These are phyloP conservation scores for Heliconius hortense DNA, from an alignment of 2,888 invertebrate genomes.

Conservation along the genomic window DNA sequence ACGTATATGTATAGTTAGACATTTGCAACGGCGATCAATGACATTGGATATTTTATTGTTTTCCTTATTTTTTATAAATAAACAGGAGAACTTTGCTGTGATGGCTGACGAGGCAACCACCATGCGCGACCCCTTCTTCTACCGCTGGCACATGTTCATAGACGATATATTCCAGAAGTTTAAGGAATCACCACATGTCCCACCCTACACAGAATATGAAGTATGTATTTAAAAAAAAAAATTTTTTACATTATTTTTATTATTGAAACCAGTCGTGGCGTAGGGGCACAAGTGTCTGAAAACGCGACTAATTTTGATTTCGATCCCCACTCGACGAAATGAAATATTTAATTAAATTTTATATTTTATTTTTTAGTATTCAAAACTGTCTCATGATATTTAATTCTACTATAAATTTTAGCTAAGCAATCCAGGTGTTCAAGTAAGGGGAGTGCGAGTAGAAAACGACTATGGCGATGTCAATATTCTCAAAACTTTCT, in stretches of 20 bases:
- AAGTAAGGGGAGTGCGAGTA: constrained; percentile 74
- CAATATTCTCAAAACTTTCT: constrained; percentile 86
- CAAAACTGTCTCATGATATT: no score
- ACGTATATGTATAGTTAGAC: neutral
- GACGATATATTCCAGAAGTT: constrained; percentile 88
- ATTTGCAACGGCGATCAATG: neutral
- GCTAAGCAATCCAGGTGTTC: constrained; percentile 84
- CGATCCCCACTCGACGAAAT: no score
- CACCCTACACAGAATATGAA: constrained; percentile 68
- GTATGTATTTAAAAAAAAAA: constrained; percentile 44
- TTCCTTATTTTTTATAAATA: constrained; percentile 8
- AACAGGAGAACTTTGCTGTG: constrained; percentile 87
- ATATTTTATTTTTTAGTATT: no score
- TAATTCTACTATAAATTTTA: constrained; percentile 49
- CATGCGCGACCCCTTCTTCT: constrained; percentile 93
- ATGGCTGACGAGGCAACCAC: constrained; percentile 92
- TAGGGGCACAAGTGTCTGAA: no score
- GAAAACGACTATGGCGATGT: constrained; percentile 68
- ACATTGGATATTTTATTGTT: constrained; percentile 24
- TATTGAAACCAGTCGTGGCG: no score
- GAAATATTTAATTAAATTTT: no score
- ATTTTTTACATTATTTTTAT: neutral
- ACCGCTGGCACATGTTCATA: constrained; percentile 91
- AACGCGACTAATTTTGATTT: no score
- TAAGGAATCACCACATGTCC: constrained; percentile 78